Evolutionary conservation across 2,888 invertebrate genomes (phyloP).

Genomic region (Galeopsomyia nigrocyanea): DNA sequence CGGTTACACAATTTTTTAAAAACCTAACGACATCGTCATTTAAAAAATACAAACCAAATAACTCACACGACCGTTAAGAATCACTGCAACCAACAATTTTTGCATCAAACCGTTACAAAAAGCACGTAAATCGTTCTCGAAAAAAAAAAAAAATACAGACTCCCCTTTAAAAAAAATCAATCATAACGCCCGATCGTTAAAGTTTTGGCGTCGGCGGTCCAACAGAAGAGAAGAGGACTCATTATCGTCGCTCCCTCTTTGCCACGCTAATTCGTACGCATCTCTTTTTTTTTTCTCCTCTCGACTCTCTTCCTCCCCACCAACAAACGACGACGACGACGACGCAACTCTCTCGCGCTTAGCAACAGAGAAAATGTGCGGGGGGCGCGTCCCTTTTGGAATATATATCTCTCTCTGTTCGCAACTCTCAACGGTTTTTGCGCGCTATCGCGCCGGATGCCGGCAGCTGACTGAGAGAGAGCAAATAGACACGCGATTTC

Average conservation of each 20-base stretch:
- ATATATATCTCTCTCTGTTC: neutral
- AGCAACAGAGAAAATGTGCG: conserved; percentile 18
- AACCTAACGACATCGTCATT: too few relatives aligned
- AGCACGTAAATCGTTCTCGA: too few relatives aligned
- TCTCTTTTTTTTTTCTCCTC: neutral
- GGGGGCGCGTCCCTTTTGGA: conserved; percentile 35
- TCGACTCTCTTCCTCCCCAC: neutral
- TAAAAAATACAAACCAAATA: too few relatives aligned
- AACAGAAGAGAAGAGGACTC: neutral
- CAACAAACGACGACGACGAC: neutral
- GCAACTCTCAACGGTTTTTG: conserved; percentile 32
- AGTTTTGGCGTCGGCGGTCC: neutral
- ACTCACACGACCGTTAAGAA: too few relatives aligned
- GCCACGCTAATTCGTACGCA: conserved; percentile 5
- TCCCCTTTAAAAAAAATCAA: conserved; percentile 1
- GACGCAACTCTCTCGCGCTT: conserved; percentile 30
- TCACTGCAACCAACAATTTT: too few relatives aligned
- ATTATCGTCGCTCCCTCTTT: conserved; percentile 15
- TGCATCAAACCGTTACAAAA: too few relatives aligned
- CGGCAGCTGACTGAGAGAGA: neutral
- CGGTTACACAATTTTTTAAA: too few relatives aligned
- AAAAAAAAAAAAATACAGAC: neutral
- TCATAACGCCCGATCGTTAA: conserved; percentile 22
- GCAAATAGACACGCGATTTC: too few relatives aligned
- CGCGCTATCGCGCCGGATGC: conserved; percentile 1